Conservation (phyloP, 2,888 invertebrate species). For the Andrena fulva region DNA sequence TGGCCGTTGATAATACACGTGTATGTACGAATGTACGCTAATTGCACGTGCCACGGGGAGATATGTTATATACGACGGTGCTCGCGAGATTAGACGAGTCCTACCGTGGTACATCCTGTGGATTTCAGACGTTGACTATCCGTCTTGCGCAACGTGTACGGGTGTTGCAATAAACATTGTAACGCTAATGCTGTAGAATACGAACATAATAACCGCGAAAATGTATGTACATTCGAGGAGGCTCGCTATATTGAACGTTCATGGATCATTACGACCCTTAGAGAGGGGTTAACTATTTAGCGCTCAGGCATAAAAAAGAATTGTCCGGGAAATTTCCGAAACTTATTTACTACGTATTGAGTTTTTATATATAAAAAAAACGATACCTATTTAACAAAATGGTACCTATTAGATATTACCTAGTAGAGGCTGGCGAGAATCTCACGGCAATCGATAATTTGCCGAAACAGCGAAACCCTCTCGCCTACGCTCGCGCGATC, state of each 20-base stretch:
- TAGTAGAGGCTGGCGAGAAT: background rate
- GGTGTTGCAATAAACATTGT: slow-evolving; percentile 56
- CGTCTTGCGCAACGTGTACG: slow-evolving; percentile 21
- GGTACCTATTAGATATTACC: background rate
- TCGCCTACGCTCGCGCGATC: slow-evolving; percentile 14
- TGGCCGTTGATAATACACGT: slow-evolving; percentile 59
- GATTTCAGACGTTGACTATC: slow-evolving; percentile 38
- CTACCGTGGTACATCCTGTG: slow-evolving; percentile 39
- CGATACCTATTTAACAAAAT: background rate
- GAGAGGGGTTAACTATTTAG: background rate
- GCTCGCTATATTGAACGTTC: slow-evolving; percentile 36
- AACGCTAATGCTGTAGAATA: slow-evolving; percentile 37
- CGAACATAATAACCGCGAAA: slow-evolving; percentile 12
- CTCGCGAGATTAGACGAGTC: slow-evolving; percentile 55
- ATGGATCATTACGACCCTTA: slow-evolving; percentile 28
- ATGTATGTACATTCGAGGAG: slow-evolving; percentile 13
- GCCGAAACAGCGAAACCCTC: slow-evolving; percentile 8
- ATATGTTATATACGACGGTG: slow-evolving; percentile 35
- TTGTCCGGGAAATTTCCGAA: no score
- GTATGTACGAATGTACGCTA: slow-evolving; percentile 58
- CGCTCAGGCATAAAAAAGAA: no score
- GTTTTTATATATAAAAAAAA: no score
- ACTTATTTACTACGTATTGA: no score
- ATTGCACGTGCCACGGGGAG: slow-evolving; percentile 54
- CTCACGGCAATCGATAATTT: background rate